Conservation (phyloP, 92 coral and sea anemone genomes). For the Isaurus tuberculatus region DNA sequence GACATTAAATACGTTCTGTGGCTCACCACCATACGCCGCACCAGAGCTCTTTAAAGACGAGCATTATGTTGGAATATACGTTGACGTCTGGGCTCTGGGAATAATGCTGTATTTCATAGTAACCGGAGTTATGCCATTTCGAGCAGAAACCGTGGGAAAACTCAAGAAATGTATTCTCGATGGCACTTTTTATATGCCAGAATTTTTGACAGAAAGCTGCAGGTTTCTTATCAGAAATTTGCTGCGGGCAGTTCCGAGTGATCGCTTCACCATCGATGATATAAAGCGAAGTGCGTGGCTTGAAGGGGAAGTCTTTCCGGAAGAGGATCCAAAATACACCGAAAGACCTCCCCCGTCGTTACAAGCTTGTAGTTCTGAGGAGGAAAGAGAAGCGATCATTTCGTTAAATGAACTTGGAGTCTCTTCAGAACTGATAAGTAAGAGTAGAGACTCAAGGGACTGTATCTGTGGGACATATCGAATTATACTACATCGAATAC, state of each 20-base stretch:
- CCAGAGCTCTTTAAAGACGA: slow-evolving; percentile 99
- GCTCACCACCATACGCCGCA: slow-evolving; percentile 99
- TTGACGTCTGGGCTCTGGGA: slow-evolving; percentile 98
- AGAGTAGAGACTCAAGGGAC: slow-evolving; percentile 78
- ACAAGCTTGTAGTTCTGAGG: slow-evolving; percentile 64
- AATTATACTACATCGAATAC: slow-evolving; percentile 88
- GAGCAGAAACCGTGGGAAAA: slow-evolving; percentile 98
- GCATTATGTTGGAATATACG: slow-evolving; percentile 91
- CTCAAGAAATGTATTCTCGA: slow-evolving; percentile 94
- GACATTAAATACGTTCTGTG: slow-evolving; percentile 95
- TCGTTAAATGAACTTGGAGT: slow-evolving; percentile 81
- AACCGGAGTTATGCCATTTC: slow-evolving; percentile 98
- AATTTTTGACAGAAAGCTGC: slow-evolving; percentile 90
- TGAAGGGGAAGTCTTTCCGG: slow-evolving; percentile 87
- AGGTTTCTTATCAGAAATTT: slow-evolving; percentile 84
- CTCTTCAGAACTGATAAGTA: slow-evolving; percentile 69
- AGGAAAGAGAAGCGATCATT: slow-evolving; percentile 81
- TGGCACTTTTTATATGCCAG: slow-evolving; percentile 95
- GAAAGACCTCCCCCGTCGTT: slow-evolving; percentile 68
- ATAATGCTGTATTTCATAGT: slow-evolving; percentile 95
- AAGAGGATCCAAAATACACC: slow-evolving; percentile 77
- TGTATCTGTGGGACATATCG: slow-evolving; percentile 94
- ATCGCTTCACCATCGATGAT: slow-evolving; percentile 89
- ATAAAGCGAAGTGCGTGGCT: slow-evolving; percentile 86
- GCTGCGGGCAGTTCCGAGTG: slow-evolving; percentile 89